Base-by-base conservation (phyloP, 2,888 invertebrate species). In the Ecdyonurus torrentis region DNA sequence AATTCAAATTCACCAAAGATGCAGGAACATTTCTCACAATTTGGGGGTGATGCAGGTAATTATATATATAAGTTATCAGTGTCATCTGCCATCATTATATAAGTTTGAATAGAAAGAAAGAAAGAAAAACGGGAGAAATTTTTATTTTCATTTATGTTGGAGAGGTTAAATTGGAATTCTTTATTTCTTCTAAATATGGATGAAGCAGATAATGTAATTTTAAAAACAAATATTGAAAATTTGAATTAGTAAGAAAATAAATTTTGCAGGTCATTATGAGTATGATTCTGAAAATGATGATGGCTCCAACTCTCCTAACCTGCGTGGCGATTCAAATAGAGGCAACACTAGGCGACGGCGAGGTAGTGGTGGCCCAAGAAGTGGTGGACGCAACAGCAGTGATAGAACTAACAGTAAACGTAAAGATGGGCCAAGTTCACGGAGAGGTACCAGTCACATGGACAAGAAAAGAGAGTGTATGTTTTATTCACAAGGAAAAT, bases 401-500 rank as follows among this genome's bases (percentile, higher is more conserved):
- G 37, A 15, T 15, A 15, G 37, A 10, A n/a, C n/a, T n/a, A n/a
- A n/a, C n/a, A n/a, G n/a, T n/a, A n/a, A n/a, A n/a, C n/a, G n/a
- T n/a, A n/a, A n/a, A n/a, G n/a, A n/a, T n/a, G n/a, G n/a, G n/a
- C n/a, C n/a, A n/a, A n/a, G n/a, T n/a, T n/a, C n/a, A n/a, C n/a
- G n/a, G n/a, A 61, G 63, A 23, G 61, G 62, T 58, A 22, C 59
- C 18, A 20, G 25, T 5, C 58, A 53, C 55, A n/a, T 52, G 52
- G 25, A 59, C 25, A 23, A 61, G 66, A 15, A 64, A 60, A 61
- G 66, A 64, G 24, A 65, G 63, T 93, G 93, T 72, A 81, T 87
- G 67, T 91, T 87, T 76, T 91, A 83, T 73, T 83, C 91, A 81
- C 91, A 91, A 76, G 93, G 92, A 63, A 91, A 91, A 76, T 93